These are phyloP conservation scores for Polypedilum vanderplanki DNA, from an alignment of 1,140 invertebrate genomes.

Conservation along the genomic window DNA sequence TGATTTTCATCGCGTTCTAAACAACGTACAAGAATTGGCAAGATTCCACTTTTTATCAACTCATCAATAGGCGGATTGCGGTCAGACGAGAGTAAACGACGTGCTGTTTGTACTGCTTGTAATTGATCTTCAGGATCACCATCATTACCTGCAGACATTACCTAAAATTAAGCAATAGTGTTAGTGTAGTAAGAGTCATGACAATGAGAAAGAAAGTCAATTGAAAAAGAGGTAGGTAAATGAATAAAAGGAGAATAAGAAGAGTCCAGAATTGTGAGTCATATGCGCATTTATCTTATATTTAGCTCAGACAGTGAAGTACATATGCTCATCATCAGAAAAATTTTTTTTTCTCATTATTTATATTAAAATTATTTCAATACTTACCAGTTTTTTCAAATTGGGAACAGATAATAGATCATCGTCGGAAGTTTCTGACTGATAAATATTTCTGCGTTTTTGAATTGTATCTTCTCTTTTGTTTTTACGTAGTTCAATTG, in stretches of 20 bases:
- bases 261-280: too few relatives aligned
- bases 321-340: neutral
- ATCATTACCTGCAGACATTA: slow-evolving; percentile 62
- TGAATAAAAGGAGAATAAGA: too few relatives aligned
- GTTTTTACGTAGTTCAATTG: slow-evolving; percentile 91
- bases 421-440: slow-evolving; percentile 73
- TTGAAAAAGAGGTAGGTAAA: neutral
- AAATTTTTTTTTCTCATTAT: neutral
- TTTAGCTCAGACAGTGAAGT: neutral
- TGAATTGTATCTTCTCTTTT: slow-evolving; percentile 94
- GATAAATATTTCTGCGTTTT: slow-evolving; percentile 90
- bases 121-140: slow-evolving; percentile 66
- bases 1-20: slow-evolving; percentile 81
- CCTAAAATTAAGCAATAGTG: slow-evolving; percentile 37
- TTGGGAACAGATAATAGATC: slow-evolving; percentile 50
- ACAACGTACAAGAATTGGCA: slow-evolving; percentile 89
- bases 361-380: neutral
- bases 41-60: slow-evolving; percentile 85
- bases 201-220: neutral
- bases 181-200: neutral
- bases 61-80: slow-evolving; percentile 98
- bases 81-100: slow-evolving; percentile 94
- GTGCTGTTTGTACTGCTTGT: slow-evolving; percentile 73
- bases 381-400: slow-evolving; percentile 24
- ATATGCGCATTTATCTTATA: too few relatives aligned